Conservation (phyloP, 2,888 invertebrate species). For the Acrobasis suavella region DNA sequence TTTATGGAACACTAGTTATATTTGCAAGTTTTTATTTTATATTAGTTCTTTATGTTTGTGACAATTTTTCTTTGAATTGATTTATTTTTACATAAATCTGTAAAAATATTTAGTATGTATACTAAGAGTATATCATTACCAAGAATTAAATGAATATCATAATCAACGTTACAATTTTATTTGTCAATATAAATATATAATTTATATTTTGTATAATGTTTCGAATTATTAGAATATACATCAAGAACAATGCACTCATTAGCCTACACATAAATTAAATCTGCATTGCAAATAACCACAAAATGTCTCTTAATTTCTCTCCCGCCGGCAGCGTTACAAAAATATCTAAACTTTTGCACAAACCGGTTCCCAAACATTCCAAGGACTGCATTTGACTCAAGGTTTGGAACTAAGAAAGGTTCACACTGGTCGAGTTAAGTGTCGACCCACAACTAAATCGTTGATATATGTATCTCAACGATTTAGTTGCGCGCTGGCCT, state of each 20-base stretch:
- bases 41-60: too few relatives aligned
- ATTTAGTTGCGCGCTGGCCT: too few relatives aligned
- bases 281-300: slow-evolving; percentile 19
- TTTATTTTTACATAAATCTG: too few relatives aligned
- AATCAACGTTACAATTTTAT: neutral
- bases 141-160: neutral
- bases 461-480: too few relatives aligned
- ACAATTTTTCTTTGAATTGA: too few relatives aligned
- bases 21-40: too few relatives aligned
- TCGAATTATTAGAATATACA: neutral
- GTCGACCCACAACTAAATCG: too few relatives aligned
- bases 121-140: too few relatives aligned
- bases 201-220: too few relatives aligned
- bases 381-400: slow-evolving; percentile 26
- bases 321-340: slow-evolving; percentile 7
- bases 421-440: slow-evolving; percentile 1
- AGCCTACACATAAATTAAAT: slow-evolving; percentile 19
- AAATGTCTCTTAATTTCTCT: slow-evolving; percentile 17
- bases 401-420: slow-evolving; percentile 15
- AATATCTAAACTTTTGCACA: slow-evolving; percentile 18
- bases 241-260: slow-evolving; percentile 25
- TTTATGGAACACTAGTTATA: too few relatives aligned
- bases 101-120: too few relatives aligned
- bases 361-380: slow-evolving; percentile 29
- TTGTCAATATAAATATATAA: neutral